Percentiles rank a stretch among this genome's conserved stretches.
Evolutionary conservation across 2,888 invertebrate species (phyloP).

Genomic region (Dicycla oo): DNA sequence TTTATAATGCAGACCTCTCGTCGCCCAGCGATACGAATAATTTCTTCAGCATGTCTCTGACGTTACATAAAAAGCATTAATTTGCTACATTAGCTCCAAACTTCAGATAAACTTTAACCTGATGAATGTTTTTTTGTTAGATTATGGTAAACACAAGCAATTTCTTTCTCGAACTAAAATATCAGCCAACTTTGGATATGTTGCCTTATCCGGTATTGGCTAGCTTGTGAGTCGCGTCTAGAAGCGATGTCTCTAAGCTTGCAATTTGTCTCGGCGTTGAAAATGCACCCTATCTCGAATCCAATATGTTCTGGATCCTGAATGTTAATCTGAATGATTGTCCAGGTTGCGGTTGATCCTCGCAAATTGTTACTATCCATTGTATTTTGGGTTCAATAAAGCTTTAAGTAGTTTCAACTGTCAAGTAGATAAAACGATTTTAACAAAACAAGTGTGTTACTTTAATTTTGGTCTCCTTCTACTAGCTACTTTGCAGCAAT

Average conservation of each 20-base stretch:
- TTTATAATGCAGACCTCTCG: slow-evolving; percentile 30
- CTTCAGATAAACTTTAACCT: slow-evolving; percentile 37
- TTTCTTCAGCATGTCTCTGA: slow-evolving; percentile 21
- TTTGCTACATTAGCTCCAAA: slow-evolving; percentile 7
- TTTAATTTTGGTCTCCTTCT: not conserved
- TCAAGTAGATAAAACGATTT: not conserved
- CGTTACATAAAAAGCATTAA: slow-evolving; percentile 37
- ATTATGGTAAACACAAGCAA: not conserved
- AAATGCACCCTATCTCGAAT: not conserved
- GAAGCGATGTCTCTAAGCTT: slow-evolving; percentile 9
- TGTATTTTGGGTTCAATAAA: not conserved
- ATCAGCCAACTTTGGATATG: slow-evolving; percentile 9
- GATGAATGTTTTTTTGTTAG: not conserved
- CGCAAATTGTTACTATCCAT: not conserved
- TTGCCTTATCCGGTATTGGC: slow-evolving; percentile 8
- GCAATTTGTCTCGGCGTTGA: slow-evolving; percentile 1
- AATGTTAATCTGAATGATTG: slow-evolving; percentile 1
- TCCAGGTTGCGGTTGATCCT: not conserved
- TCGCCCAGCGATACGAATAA: slow-evolving; percentile 34
- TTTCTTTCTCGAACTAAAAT: slow-evolving; percentile 26
- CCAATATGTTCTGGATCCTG: not conserved
- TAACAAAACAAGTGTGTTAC: not conserved
- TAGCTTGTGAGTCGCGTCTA: not conserved
- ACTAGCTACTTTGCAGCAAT: slow-evolving; percentile 3
- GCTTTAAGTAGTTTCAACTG: not conserved